Conservation (phyloP, 2,113 vertebrate genomes). For the Atractosteus spatula region DNA sequence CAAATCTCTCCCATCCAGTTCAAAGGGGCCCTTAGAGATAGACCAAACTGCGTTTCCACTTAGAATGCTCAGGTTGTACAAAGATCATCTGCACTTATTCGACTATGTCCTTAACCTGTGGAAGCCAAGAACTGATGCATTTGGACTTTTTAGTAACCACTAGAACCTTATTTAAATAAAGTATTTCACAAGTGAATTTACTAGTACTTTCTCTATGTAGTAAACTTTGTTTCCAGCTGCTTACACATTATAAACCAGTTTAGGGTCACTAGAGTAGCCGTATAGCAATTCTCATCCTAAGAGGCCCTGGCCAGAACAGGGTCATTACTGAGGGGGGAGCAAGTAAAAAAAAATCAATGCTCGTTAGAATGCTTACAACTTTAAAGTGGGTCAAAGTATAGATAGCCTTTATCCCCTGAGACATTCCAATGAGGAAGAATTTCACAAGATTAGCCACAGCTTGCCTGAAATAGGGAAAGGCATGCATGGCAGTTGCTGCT, state of each 20-base stretch:
- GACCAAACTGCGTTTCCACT: no score
- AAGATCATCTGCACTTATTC: no score
- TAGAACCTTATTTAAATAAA: no score
- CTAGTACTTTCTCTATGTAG: no score
- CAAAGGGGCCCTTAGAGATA: constrained; percentile 13
- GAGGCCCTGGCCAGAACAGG: constrained; percentile 44
- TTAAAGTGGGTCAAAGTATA: constrained; percentile 62
- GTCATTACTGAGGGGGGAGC: constrained; percentile 40
- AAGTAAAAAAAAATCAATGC: constrained; percentile 46
- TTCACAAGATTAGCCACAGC: constrained; percentile 60
- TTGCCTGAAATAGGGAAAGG: constrained; percentile 39
- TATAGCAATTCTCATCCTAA: constrained; percentile 16
- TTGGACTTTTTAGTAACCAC: no score
- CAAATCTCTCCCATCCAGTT: constrained; percentile 50
- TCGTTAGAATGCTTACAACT: constrained; percentile 52
- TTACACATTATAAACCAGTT: no score
- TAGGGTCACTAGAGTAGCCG: not conserved
- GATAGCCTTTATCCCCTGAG: constrained; percentile 62
- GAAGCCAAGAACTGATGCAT: no score
- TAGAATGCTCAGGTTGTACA: no score
- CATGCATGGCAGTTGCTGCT: constrained; percentile 39
- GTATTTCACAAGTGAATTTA: no score
- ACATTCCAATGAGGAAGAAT: constrained; percentile 61
- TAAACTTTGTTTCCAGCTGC: no score
- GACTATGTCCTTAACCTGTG: no score